Percentiles rank a stretch among this genome's conserved stretches.
Conservation (phyloP, 2,797 vertebrate species). For the Scolopax bukidnonensis region DNA sequence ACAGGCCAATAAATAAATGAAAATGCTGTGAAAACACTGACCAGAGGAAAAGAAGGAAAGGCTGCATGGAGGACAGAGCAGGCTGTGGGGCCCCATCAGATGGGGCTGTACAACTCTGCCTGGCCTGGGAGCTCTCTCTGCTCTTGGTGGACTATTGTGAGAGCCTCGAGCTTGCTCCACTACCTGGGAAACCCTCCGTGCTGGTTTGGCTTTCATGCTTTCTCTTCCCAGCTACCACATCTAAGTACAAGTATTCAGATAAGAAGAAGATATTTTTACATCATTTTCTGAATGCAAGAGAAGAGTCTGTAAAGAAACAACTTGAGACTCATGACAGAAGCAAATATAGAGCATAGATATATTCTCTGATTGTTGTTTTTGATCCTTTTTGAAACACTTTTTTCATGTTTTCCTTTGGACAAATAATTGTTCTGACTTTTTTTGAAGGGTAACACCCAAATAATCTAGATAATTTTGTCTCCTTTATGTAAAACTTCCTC, state of each 20-base stretch:
- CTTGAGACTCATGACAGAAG: background rate
- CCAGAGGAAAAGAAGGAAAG: background rate
- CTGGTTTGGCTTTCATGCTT: background rate
- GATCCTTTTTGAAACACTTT: background rate
- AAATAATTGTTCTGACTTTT: background rate
- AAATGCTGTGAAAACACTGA: slow-evolving; percentile 19
- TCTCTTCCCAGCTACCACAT: background rate
- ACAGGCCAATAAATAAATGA: slow-evolving; percentile 13
- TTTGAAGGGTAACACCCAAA: background rate
- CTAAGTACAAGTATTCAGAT: background rate
- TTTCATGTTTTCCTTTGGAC: background rate
- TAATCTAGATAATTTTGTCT: background rate
- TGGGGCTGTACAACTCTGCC: background rate
- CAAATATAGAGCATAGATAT: background rate
- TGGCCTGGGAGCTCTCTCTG: background rate
- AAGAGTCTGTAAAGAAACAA: background rate
- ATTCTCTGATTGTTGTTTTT: background rate
- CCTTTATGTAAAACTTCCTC: background rate
- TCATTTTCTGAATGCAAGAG: background rate
- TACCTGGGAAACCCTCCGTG: background rate
- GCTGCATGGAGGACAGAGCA: background rate
- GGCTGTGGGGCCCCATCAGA: background rate
- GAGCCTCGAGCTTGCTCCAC: background rate
- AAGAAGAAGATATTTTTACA: background rate
- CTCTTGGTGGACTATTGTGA: background rate